Conservation (phyloP, 2,113 vertebrate genomes). For the Lethenteron reissneri region DNA sequence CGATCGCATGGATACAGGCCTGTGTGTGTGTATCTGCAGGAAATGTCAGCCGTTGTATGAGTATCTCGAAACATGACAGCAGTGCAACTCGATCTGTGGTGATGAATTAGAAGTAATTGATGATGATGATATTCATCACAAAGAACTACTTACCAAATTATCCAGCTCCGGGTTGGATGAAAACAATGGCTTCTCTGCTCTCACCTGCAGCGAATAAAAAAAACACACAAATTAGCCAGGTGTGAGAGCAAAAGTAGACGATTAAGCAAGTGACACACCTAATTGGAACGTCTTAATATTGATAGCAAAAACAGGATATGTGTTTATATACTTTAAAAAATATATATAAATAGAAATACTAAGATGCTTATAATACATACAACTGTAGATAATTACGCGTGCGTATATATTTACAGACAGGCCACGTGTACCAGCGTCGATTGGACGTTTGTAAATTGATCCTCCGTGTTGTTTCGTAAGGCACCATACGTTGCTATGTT, state of each 20-base stretch:
- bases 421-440: not conserved
- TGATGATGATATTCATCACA: not conserved
- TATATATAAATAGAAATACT: not conserved
- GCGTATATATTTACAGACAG: not conserved
- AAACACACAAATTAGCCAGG: not conserved
- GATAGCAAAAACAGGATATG: not conserved
- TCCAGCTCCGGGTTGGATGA: constrained; percentile 98
- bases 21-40: not conserved
- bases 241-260: no score
- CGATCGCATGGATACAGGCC: no score
- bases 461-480: no score
- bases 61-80: not conserved
- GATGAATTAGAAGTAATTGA: no score
- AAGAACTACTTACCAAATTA: constrained; percentile 74
- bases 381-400: not conserved
- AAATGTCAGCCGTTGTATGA: not conserved
- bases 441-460: no score
- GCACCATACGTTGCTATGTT: no score
- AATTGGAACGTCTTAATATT: no score
- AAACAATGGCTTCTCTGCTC: constrained; percentile 98
- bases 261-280: no score
- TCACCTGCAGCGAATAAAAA: constrained; percentile 50
- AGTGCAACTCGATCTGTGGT: not conserved
- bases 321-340: not conserved
- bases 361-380: not conserved